phyloP scores from a whole-genome alignment of 2,888 invertebrate species.

The Cristatella mucedo region DNA sequence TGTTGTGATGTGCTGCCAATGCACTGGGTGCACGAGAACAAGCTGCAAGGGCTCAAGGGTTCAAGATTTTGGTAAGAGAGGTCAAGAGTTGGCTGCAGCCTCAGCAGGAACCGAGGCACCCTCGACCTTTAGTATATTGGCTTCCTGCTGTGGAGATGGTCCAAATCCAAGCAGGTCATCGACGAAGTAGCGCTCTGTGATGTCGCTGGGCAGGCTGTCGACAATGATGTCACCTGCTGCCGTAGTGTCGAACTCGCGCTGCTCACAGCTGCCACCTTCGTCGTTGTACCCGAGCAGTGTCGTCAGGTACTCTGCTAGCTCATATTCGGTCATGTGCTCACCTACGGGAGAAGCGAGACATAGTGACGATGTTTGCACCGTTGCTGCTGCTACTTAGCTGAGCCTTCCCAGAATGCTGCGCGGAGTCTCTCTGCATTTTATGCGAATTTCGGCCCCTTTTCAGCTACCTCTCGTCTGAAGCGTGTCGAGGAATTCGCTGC shows the following conservation, averaged over 20 bases:
- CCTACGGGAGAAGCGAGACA: slow-evolving; percentile 25
- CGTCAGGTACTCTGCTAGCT: slow-evolving; percentile 35
- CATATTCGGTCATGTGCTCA: slow-evolving; percentile 37
- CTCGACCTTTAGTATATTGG: background rate
- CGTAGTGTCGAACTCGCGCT: slow-evolving; percentile 24
- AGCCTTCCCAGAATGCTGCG: too few relatives aligned
- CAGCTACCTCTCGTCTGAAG: slow-evolving; percentile 34
- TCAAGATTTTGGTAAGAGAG: too few relatives aligned
- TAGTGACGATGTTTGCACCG: too few relatives aligned
- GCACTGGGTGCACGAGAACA: too few relatives aligned
- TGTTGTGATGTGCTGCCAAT: too few relatives aligned
- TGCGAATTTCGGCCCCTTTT: too few relatives aligned
- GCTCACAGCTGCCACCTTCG: slow-evolving; percentile 35
- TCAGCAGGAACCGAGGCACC: too few relatives aligned
- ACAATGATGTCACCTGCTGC: slow-evolving; percentile 28
- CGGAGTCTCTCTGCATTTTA: too few relatives aligned
- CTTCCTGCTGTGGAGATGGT: background rate
- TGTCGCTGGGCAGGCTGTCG: slow-evolving; percentile 28
- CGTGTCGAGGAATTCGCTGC: slow-evolving; percentile 33
- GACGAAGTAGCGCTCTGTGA: slow-evolving; percentile 30
- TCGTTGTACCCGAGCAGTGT: slow-evolving; percentile 32
- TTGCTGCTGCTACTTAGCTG: too few relatives aligned
- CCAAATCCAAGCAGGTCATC: slow-evolving; percentile 31
- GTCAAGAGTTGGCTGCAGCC: too few relatives aligned
- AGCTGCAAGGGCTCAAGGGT: too few relatives aligned